Conservation (phyloP, 2,888 invertebrate species). For the Rhodophaea formosa region DNA sequence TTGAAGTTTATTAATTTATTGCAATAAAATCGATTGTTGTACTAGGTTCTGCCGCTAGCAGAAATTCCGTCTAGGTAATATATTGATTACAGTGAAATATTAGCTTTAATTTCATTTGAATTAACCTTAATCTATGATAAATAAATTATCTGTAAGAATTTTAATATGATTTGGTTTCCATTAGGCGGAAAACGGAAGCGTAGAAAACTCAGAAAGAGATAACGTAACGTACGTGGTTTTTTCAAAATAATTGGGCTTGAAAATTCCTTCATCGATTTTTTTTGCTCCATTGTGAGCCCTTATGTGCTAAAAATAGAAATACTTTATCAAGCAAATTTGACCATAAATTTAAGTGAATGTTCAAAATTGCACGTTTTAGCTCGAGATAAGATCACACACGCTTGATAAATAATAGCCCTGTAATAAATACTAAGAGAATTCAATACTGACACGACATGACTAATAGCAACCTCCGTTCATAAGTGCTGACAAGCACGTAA, state of each 20-base stretch:
- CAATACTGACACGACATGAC: conserved; percentile 11
- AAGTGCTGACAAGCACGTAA: conserved; percentile 10
- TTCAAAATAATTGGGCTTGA: too few relatives aligned
- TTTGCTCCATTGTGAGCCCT: too few relatives aligned
- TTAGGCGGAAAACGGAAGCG: too few relatives aligned
- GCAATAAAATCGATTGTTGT: conserved; percentile 16
- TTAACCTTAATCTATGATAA: neutral
- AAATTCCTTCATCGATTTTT: too few relatives aligned
- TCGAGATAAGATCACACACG: neutral
- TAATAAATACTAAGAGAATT: conserved; percentile 10
- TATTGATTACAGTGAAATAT: neutral
- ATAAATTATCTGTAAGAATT: neutral
- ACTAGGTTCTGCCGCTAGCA: neutral
- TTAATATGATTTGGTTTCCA: neutral
- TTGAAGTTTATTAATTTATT: conserved; percentile 26
- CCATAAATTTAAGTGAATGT: neutral
- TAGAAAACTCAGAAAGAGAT: too few relatives aligned
- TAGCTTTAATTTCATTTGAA: neutral
- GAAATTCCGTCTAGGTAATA: neutral
- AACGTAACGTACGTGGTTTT: too few relatives aligned
- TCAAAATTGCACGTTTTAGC: neutral
- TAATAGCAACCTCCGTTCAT: conserved; percentile 9
- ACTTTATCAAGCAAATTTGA: too few relatives aligned
- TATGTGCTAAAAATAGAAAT: too few relatives aligned
- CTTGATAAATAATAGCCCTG: neutral